Evolutionary conservation across 2,113 vertebrate species (phyloP), one percentile per base, ranked within the genome.

Genomic region (Apteryx owenii): DNA sequence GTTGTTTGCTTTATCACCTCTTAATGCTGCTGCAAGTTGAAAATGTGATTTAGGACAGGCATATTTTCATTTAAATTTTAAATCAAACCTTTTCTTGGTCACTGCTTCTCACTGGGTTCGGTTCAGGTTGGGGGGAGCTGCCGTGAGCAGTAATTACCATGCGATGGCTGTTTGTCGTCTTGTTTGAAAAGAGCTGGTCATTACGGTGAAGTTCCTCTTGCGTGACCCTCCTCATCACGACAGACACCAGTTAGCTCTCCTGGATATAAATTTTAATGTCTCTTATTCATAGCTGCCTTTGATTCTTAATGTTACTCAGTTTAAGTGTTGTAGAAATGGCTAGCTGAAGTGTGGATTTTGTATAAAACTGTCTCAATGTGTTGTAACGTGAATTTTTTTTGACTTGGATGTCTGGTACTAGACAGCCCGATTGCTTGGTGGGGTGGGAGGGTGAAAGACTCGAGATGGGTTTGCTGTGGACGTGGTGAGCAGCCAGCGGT

Each of bases 381-480:
- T 4, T 44, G 1, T 7, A 40, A 64, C 28, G 73, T 2, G 13
- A 0, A 4, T 77, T 72, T 85, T 64, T 29, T 40, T 26, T 31
- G 82, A 8, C 26, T 85, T 80, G 13, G 3, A 1, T n/a, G 40
- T 23, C 5, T 82, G 36, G 20, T 73, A 14, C 1, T 25, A n/a
- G 53, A 44, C 33, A 60, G 7, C 1, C 4, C 12, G 46, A 19
- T n/a, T n/a, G n/a, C 17, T 33, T 0, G 1, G 56, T 1, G 0
- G 13, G 60, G 42, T 33, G 31, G n/a, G 4, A 36, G 61, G 61
- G 81, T 64, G 38, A 38, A 76, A 70, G 48, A 4, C 38, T 42
- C 0, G 7, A 31, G n/a, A 17, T 44, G 46, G 25, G 28, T 65
- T 72, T 2, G 5, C 23, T 82, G 26, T 79, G 56, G 54, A 18